Evolutionary conservation across 1,140 invertebrate genomes (phyloP), one percentile per base, ranked within the genome.

Genomic region (Zaprionus tsacasi): DNA sequence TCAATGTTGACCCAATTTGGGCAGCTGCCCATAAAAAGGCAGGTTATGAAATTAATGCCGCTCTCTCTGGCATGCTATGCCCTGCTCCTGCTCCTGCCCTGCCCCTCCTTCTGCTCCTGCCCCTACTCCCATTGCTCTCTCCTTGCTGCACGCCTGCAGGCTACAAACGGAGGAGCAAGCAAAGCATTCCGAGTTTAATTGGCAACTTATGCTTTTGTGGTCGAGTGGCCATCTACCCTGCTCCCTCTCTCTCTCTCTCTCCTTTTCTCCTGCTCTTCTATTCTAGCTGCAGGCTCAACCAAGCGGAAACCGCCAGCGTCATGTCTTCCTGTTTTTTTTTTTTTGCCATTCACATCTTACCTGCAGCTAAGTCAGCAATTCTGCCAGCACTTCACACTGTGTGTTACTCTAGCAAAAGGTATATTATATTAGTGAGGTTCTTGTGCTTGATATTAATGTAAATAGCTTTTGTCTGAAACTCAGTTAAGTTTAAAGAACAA

Each of bases 151-250:
- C 48, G 30, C 61, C 43, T 50, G 48, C 48, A 54, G 73, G 80
- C 78, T 50, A 50, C 10, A 58, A 66, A 58, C 52, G 33, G 33
- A 38, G 65, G n/a, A 40, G 66, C 58, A 74, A 79, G 85, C 85
- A 83, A 73, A 89, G 85, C 85, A 88, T 88, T 89, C 78, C 81
- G 65, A 88, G 81, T 89, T 89, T 89, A 89, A 89, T 89, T 89
- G 85, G 85, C 85, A 89, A 89, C 85, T 89, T 89, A 89, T 89
- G 85, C 85, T 89, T 89, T 90, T 89, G 81, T 89, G 75, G 85
- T 90, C 85, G 73, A 87, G 79, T 82, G 77, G 55, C 57, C 66
- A 48, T 35, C 40, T 45, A 15, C 66, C 52, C 58, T 33, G 8
- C n/a, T 17, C 21, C 17, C 21, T 15, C 33, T 30, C 21, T 38